Evolutionary conservation across 1,140 invertebrate species (phyloP), one percentile per base, ranked within the genome.

Genomic region (Drosophila sp.): DNA sequence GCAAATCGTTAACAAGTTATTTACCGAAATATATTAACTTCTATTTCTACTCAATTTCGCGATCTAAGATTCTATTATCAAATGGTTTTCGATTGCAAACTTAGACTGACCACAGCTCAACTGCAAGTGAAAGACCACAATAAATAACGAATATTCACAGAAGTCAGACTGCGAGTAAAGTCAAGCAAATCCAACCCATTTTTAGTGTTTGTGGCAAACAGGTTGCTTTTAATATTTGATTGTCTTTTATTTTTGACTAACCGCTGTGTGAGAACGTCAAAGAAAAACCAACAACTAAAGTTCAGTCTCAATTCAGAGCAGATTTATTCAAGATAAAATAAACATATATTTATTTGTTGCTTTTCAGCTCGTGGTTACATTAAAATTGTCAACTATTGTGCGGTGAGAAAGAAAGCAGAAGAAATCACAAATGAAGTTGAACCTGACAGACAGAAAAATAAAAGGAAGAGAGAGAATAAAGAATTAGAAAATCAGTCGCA

Each of bases 301-400:
- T 32, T 13, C 43, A 40, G 56, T 50, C 25, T 29, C 32, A 66
- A 32, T 48, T 67, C 65, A 16, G 38, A 50, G 51, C 43, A 48
- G n/a, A 16, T 18, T 3, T 9, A 6, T n/a, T 34, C 18, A 18
- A 34, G 38, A 38, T 40, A 38, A 48, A 58, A 29, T 38, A 54
- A 7, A 21, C 38, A 58, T 66, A 61, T 41, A 78, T 79, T 63
- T 63, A 67, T 78, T 78, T 78, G 76, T 74, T 78, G 78, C 54
- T 51, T 69, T 67, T 38, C 34, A 36, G 41, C 62, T 72, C 41
- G 53, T 27, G 75, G 67, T 66, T 66, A 72, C 53, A 66, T 72
- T 58, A 62, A 56, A 53, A 71, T 71, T 80, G 78, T 80, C 78
- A 69, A 69, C 62, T 29, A 32, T 48, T 11, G 32, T 61, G 69